phyloP scores from a whole-genome alignment of 2,797 vertebrate genomes.

The Pipistrellus kuhlii region DNA sequence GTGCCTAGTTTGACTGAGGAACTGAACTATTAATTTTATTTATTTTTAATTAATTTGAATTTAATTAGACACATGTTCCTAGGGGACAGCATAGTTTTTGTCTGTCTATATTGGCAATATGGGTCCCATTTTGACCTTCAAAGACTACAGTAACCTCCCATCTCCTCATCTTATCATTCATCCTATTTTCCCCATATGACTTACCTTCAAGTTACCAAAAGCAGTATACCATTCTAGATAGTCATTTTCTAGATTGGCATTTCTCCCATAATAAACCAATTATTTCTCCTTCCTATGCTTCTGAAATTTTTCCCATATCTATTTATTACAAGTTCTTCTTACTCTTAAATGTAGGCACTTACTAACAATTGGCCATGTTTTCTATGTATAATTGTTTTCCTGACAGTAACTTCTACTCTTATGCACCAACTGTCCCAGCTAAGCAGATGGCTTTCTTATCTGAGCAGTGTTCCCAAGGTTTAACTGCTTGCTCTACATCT shows the following conservation, averaged over 20 bases:
- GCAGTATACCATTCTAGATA: neutral
- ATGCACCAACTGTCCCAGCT: neutral
- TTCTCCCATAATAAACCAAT: neutral
- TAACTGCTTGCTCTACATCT: neutral
- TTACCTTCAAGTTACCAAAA: neutral
- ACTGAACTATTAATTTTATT: neutral
- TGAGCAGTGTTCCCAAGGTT: neutral
- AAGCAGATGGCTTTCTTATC: neutral
- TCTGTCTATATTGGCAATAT: neutral
- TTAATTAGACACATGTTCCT: neutral
- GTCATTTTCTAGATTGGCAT: neutral
- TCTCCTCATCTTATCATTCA: neutral
- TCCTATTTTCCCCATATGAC: neutral
- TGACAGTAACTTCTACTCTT: slow-evolving; percentile 10
- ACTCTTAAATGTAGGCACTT: neutral
- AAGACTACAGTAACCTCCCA: neutral
- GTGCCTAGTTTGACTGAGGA: neutral
- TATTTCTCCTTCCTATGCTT: neutral
- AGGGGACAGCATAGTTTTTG: neutral
- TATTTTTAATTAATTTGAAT: neutral
- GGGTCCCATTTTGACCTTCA: neutral
- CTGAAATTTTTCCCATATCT: neutral
- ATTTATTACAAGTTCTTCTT: neutral
- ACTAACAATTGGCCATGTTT: neutral
- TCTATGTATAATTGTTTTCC: slow-evolving; percentile 31